Evolutionary conservation across 2,888 invertebrate species (phyloP), one percentile per base, ranked within the genome.

Genomic region (Limnephilus rhombicus): DNA sequence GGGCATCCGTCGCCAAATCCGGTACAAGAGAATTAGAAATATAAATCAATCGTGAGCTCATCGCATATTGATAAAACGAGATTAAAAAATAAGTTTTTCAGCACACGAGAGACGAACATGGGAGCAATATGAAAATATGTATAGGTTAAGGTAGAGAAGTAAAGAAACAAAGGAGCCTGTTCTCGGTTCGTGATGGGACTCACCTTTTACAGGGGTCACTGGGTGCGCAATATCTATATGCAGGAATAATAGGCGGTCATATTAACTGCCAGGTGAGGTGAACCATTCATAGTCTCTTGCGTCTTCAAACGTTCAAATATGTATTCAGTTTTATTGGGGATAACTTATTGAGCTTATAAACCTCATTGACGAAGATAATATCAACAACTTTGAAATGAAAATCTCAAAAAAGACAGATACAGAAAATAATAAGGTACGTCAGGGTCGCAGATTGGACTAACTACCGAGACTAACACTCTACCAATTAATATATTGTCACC

Each of bases 101-200:
- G 68, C 68, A 68, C 68, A n/a, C 68, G 68, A 68, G 68, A 68
- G 68, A 68, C 68, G n/a, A 68, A 68, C 68, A 68, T 68, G 68
- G 68, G 68, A 68, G 68, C 68, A 68, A n/a, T 68, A 68, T 68
- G 68, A 68, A 68, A 68, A 68, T 68, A 9, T 68, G 68, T 68
- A 68, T 68, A 68, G 68, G 68, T 68, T 68, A 68, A 68, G 68
- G 68, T 68, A 68, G 24, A 24, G 68, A 80, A 37, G 89, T 89
- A 37, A 37, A 80, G 80, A 80, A 82, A 49, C 49, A 49, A 82
- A 82, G 82, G 82, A 89, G 80, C 81, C 82, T 45, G 90, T 31
- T 82, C 90, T 81, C 90, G 31, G 49, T 49, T 87, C 91, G 91
- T 91, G 91, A 91, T 91, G 91, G 87, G 81, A 91, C 81, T 91